These are phyloP conservation scores for Halcyon malimbica DNA, from an alignment of 2,113 vertebrate species.

Conservation along the genomic window DNA sequence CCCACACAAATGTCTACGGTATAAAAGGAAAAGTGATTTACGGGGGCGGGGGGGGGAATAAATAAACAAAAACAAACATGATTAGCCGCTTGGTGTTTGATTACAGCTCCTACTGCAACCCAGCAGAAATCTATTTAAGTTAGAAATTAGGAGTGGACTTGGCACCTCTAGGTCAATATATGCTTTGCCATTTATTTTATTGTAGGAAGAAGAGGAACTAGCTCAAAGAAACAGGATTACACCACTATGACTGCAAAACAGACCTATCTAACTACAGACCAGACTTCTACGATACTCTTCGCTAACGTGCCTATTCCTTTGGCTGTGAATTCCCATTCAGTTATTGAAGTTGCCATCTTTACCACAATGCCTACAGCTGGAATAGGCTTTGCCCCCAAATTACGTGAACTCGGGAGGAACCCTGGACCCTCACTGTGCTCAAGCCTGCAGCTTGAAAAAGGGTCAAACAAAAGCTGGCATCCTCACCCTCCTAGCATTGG, in stretches of 20 bases:
- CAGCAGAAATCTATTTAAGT: neutral
- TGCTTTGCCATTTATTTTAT: neutral
- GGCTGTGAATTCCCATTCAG: neutral
- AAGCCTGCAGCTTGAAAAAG: neutral
- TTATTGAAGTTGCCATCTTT: neutral
- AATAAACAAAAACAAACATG: neutral
- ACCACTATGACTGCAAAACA: neutral
- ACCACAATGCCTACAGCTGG: neutral
- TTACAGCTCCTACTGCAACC: neutral
- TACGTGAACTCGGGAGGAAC: neutral
- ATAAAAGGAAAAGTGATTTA: constrained; percentile 3
- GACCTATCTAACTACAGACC: neutral
- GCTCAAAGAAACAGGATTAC: neutral
- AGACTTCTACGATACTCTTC: neutral
- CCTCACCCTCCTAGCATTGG: neutral
- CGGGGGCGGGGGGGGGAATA: too few species aligned
- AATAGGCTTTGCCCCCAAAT: neutral
- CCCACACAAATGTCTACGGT: neutral
- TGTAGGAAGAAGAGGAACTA: neutral
- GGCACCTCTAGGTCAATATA: neutral
- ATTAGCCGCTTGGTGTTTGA: neutral
- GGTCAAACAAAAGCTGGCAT: constrained; percentile 44
- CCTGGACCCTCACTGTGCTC: neutral
- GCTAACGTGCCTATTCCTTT: neutral
- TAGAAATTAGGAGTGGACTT: neutral